Conservation (phyloP, 2,888 invertebrate species). For the Druceiella hillmani region DNA sequence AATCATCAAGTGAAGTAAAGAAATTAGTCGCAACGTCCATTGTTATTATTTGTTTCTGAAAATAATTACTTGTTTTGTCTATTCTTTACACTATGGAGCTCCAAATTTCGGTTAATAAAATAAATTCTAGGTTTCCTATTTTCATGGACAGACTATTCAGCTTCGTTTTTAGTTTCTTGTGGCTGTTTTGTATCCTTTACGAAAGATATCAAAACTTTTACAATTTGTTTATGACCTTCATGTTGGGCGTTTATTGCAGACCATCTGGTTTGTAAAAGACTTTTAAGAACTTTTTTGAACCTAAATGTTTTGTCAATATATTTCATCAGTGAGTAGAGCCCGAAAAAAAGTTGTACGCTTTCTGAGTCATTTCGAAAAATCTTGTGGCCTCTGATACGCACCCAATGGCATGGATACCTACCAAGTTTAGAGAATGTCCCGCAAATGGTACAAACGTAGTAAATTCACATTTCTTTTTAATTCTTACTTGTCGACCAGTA, state of each 20-base stretch:
- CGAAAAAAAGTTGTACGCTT: constrained; percentile 25
- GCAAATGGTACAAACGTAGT: constrained; percentile 26
- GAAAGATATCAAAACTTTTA: too few species aligned
- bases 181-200: too few species aligned
- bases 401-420: constrained; percentile 13
- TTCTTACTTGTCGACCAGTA: constrained; percentile 25
- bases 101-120: constrained; percentile 25
- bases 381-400: constrained; percentile 20
- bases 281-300: constrained; percentile 24
- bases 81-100: constrained; percentile 23
- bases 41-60: constrained; percentile 24
- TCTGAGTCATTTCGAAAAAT: constrained; percentile 26
- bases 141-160: constrained; percentile 20
- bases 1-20: constrained; percentile 22
- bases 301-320: constrained; percentile 22
- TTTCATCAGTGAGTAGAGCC: constrained; percentile 19
- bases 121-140: constrained; percentile 23
- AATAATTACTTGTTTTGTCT: constrained; percentile 23
- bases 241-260: constrained; percentile 24
- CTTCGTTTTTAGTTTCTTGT: constrained; percentile 25
- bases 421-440: constrained; percentile 27
- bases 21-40: constrained; percentile 24
- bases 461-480: constrained; percentile 24
- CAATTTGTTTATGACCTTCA: constrained; percentile 23
- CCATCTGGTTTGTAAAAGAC: constrained; percentile 25